These are phyloP conservation scores for Hippoglossus stenolepis DNA, from an alignment of 2,113 vertebrate genomes.

Conservation along the genomic window DNA sequence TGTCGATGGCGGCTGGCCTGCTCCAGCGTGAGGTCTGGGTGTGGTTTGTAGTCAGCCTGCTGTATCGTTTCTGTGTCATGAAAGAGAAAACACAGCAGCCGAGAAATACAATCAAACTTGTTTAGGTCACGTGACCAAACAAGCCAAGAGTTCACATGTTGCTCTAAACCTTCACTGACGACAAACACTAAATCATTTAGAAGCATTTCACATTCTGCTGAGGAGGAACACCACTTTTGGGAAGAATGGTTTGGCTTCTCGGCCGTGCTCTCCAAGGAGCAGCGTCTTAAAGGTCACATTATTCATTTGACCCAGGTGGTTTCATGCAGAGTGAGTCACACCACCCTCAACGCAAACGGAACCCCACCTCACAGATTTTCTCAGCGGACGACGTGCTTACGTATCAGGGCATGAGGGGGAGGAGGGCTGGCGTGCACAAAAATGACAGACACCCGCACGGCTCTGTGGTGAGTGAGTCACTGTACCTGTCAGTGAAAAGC, in stretches of 20 bases:
- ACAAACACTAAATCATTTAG: conserved; percentile 9
- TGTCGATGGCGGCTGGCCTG: conserved; percentile 43
- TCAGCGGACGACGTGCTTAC: conserved; percentile 44
- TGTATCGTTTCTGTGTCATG: conserved; percentile 4
- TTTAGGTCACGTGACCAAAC: conserved; percentile 46
- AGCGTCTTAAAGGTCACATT: conserved; percentile 58
- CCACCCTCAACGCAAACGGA: conserved; percentile 30
- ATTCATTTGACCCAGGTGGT: conserved; percentile 60
- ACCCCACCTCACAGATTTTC: conserved; percentile 36
- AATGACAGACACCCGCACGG: too few species aligned
- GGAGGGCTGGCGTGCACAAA: neutral
- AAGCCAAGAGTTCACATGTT: conserved; percentile 25
- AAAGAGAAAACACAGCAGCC: conserved; percentile 24
- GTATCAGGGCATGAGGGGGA: conserved; percentile 3
- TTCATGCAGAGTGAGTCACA: conserved; percentile 58
- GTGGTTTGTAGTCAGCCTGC: conserved; percentile 65
- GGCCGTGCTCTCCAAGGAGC: conserved; percentile 22
- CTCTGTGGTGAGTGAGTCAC: conserved; percentile 48
- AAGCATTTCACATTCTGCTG: neutral
- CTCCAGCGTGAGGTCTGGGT: conserved; percentile 67
- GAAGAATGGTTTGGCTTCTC: conserved; percentile 23
- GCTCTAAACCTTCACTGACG: conserved; percentile 21
- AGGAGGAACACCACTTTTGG: neutral
- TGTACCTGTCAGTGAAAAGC: conserved; percentile 55
- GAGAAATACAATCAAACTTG: conserved; percentile 54